Percentiles rank a stretch among this genome's conserved stretches.
Conservation (phyloP, 2,797 vertebrate genomes). For the Lutjanus campechanus region DNA sequence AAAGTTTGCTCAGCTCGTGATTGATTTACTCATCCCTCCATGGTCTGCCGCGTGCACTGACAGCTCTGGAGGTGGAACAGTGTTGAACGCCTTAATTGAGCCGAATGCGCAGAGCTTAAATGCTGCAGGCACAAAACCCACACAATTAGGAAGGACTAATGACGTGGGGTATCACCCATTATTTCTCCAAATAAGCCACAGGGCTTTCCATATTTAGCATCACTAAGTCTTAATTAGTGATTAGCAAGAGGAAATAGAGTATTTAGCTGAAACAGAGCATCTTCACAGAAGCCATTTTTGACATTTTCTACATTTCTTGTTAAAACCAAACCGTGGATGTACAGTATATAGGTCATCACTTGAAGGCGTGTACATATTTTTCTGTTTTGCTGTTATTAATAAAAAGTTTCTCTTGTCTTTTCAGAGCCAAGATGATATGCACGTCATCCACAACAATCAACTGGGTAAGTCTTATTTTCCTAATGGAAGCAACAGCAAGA, state of each 20-base stretch:
- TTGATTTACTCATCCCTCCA: conserved; percentile 77
- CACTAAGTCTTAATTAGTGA: conserved; percentile 76
- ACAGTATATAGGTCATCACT: conserved; percentile 49
- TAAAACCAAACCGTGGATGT: conserved; percentile 26
- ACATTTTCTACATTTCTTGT: conserved; percentile 23
- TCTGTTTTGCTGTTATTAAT: conserved; percentile 30
- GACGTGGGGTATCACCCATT: conserved; percentile 71
- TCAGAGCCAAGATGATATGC: conserved; percentile 79
- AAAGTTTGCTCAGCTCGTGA: conserved; percentile 70
- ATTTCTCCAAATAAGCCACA: conserved; percentile 77
- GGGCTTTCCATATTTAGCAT: conserved; percentile 68
- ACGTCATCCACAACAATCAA: conserved; percentile 74
- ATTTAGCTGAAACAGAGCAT: conserved; percentile 42
- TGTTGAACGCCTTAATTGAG: conserved; percentile 75
- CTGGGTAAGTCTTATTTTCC: conserved; percentile 78
- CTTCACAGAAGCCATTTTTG: conserved; percentile 26
- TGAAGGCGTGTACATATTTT: conserved; percentile 26
- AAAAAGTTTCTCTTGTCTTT: conserved; percentile 64
- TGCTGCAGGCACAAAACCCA: conserved; percentile 73
- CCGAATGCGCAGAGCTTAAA: conserved; percentile 62
- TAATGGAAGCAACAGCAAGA: not conserved
- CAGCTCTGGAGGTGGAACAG: conserved; percentile 72
- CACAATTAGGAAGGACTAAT: conserved; percentile 80
- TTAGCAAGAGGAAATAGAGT: conserved; percentile 54
- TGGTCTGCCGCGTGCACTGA: conserved; percentile 63